Conservation (phyloP, 2,888 invertebrate genomes). For the Oxytorus armatus region DNA sequence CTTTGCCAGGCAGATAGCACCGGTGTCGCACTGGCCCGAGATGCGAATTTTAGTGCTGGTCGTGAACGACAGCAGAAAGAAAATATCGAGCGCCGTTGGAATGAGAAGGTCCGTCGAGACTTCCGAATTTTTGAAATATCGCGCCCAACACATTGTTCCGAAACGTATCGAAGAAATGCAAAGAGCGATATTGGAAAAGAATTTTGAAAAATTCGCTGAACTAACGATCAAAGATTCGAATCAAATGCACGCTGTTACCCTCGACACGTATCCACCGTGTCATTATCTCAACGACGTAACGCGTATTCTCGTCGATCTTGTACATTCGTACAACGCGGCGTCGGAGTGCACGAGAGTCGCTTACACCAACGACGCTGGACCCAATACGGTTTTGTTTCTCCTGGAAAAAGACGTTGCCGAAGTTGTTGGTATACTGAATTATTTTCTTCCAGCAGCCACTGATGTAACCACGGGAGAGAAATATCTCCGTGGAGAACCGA, state of each 20-base stretch:
- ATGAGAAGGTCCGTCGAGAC: slow-evolving; percentile 94
- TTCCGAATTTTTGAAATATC: slow-evolving; percentile 91
- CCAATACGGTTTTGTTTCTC: slow-evolving; percentile 96
- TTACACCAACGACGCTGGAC: slow-evolving; percentile 99
- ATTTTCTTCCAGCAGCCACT: slow-evolving; percentile 88
- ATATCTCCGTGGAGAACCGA: slow-evolving; percentile 87
- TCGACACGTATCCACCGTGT: slow-evolving; percentile 97
- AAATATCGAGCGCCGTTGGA: slow-evolving; percentile 93
- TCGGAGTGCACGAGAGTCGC: slow-evolving; percentile 90
- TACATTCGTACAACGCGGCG: slow-evolving; percentile 93
- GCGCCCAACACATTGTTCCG: slow-evolving; percentile 91
- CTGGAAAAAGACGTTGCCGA: slow-evolving; percentile 90
- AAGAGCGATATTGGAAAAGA: slow-evolving; percentile 87
- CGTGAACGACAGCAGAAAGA: slow-evolving; percentile 91
- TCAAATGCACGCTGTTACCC: slow-evolving; percentile 96
- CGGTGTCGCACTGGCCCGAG: slow-evolving; percentile 94
- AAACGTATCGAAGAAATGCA: slow-evolving; percentile 88
- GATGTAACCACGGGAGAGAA: slow-evolving; percentile 82
- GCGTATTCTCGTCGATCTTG: slow-evolving; percentile 90
- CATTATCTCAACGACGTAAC: slow-evolving; percentile 97
- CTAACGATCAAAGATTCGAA: slow-evolving; percentile 99
- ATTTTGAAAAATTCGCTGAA: slow-evolving; percentile 95
- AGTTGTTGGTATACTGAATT: slow-evolving; percentile 88
- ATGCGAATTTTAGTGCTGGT: slow-evolving; percentile 96
- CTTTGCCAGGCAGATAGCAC: slow-evolving; percentile 90